Base-by-base conservation (phyloP, 37 sponge, comb jelly and placozoan species). In the Aplysina aerophoba region DNA sequence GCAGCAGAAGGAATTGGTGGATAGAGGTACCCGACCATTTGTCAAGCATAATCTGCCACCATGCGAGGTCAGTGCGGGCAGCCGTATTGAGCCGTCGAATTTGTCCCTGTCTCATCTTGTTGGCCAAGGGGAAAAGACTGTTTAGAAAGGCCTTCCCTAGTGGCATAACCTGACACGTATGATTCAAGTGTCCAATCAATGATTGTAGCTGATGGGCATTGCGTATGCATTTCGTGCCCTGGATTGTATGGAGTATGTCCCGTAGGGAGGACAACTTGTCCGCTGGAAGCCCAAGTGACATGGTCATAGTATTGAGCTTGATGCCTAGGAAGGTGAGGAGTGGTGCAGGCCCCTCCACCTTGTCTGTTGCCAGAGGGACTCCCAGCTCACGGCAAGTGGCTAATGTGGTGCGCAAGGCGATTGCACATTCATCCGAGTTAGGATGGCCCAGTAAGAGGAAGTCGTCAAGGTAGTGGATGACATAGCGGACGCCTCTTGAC, bases 111-210 rank as follows among this genome's bases (percentile, higher is more conserved):
- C 40, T 17, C 44, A 75, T 38, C n/a, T 39, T 2, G 15, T 40
- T 31, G 0, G 78, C 44, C 33, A 75, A 36, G 13, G 53, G 74
- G 78, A 73, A 65, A 11, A 85, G 77, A 28, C 54, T 75, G 30
- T 25, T 36, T 4, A 85, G 24, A 35, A 85, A 85, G 37, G 77
- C 58, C 27, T 56, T 74, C 16, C 85, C 75, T 28, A 72, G 74
- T 11, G 59, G 54, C n/a, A 84, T 30, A 15, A 84, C 85, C 21
- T 74, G 44, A 5, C 36, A n/a, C 22, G 85, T 75, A 73, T 73
- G 74, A 12, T 8, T 28, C 14, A 84, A 33, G 11, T 37, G 53
- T 16, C 85, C 59, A 44, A 62, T 8, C 12, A 62, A 8, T 27
- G 12, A 3, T 27, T 62, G 63, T 27, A 62, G 11, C 11, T 62